A percentile compares a stretch with the other conserved stretches of the same genome.
Evolutionary conservation across 2,797 vertebrate genomes (phyloP).

Genomic region (Brotula barbata): DNA sequence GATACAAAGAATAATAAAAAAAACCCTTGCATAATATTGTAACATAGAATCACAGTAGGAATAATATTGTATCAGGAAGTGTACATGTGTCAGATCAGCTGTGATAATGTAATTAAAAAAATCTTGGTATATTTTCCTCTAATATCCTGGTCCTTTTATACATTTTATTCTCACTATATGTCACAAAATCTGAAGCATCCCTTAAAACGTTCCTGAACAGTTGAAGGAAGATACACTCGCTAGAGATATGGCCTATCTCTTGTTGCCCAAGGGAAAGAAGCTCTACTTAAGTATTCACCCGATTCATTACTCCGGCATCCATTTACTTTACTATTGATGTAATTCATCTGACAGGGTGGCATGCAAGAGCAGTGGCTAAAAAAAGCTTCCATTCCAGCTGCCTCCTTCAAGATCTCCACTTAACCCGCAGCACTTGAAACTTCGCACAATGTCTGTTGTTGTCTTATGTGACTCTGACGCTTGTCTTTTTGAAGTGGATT

Average conservation of each 20-base stretch:
- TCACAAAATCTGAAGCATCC: slow-evolving; percentile 17
- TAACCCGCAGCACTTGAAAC: slow-evolving; percentile 41
- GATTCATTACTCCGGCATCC: slow-evolving; percentile 48
- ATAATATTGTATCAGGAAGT: no score
- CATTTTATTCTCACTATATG: slow-evolving; percentile 1
- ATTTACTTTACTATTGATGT: slow-evolving; percentile 48
- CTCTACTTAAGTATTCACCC: slow-evolving; percentile 55
- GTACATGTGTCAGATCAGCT: no score
- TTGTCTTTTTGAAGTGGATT: slow-evolving; percentile 10
- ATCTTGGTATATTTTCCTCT: background rate
- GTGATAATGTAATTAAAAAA: no score
- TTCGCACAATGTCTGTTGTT: slow-evolving; percentile 7
- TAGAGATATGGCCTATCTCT: slow-evolving; percentile 24
- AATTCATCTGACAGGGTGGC: slow-evolving; percentile 49
- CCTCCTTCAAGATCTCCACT: slow-evolving; percentile 39
- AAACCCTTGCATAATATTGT: no score
- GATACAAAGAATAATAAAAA: no score
- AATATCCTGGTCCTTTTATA: no score
- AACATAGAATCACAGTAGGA: no score
- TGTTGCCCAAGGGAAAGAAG: slow-evolving; percentile 35
- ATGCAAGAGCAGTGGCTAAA: slow-evolving; percentile 18
- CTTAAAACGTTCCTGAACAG: slow-evolving; percentile 13
- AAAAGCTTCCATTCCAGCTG: slow-evolving; percentile 29
- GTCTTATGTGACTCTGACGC: slow-evolving; percentile 23
- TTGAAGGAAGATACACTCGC: slow-evolving; percentile 5